Base-by-base conservation (phyloP, 2,888 invertebrate genomes). In the Drosophila longiperda region DNA sequence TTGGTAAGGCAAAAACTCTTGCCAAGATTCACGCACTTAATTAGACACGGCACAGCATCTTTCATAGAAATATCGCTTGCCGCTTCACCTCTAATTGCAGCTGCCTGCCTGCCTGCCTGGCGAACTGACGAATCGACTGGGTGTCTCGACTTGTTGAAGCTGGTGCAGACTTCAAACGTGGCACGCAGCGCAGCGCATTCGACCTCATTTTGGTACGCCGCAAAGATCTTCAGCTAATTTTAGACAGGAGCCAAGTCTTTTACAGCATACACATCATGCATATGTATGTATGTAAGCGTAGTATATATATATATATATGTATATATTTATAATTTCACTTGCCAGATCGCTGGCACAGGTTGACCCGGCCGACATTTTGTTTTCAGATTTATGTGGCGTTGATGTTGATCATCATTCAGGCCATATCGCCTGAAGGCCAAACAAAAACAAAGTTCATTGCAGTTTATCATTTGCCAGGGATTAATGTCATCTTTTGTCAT, bases 1-100 rank as follows among this genome's bases (percentile, higher is more conserved):
- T 58, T 48, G 63, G 57, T 26, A 63, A 49, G 45, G 49, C 23
- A 17, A 26, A 52, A 62, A 86, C 61, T 74, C 69, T 79, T 87
- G 89, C 73, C 84, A 88, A 89, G 90, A 88, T 80, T 80, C 68
- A 83, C 70, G 88, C 87, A 80, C 90, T 88, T 85, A 89, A 89
- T 85, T 89, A 88, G 90, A 85, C 71, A 72, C 69, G 83, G 73
- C 58, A 67, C 66, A 70, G 71, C 72, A 82, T 70, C 83, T 26
- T 36, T 26, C 26, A 66, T 58, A 61, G 73, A 55, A 55, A 54
- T 58, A 75, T 75, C 62, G 55, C 53, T 42, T 38, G 54, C 55
- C 61, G 83, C 63, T 66, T 54, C 70, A 65, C 42, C 81, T 73
- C 78, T 86, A 89, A 85, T 89, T 85, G 86, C 90, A 86, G 65